phyloP scores from a whole-genome alignment of 2,797 vertebrate genomes.

The Amphiprion clarkii region DNA sequence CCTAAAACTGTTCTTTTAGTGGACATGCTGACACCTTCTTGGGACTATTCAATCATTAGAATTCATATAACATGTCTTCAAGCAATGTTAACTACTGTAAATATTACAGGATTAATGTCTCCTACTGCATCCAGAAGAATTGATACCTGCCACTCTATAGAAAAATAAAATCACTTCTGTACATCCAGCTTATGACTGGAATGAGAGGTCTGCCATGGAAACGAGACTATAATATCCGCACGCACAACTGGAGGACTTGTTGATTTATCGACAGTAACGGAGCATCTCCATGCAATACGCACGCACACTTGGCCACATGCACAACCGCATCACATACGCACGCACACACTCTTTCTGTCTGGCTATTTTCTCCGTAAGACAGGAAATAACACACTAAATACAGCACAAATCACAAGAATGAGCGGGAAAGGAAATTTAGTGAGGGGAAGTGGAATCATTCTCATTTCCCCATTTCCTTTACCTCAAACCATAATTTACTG shows the following conservation, averaged over 20 bases:
- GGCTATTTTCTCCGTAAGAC: neutral
- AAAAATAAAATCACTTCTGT: constrained; percentile 81
- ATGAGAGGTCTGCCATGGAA: constrained; percentile 52
- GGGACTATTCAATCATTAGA: constrained; percentile 19
- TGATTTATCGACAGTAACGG: constrained; percentile 22
- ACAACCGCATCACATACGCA: neutral
- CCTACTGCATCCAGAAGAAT: constrained; percentile 65
- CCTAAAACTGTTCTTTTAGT: constrained; percentile 2
- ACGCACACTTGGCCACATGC: neutral
- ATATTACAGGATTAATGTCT: constrained; percentile 77
- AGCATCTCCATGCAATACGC: constrained; percentile 45
- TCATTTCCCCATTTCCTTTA: constrained; percentile 28
- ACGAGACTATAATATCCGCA: constrained; percentile 43
- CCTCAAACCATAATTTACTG: neutral
- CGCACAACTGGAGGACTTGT: constrained; percentile 21
- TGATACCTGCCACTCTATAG: constrained; percentile 63
- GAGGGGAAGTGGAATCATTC: constrained; percentile 15
- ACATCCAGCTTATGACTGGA: constrained; percentile 61
- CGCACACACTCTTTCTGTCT: neutral
- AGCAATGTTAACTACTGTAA: constrained; percentile 66
- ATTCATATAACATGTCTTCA: constrained; percentile 43
- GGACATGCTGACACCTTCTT: constrained; percentile 27
- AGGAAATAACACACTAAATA: constrained; percentile 21
- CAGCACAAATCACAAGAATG: constrained; percentile 28
- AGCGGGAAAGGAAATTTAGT: constrained; percentile 24